These are phyloP conservation scores for Cryptoleucopteryx plumbea DNA, from an alignment of 2,113 vertebrate genomes.

Conservation along the genomic window DNA sequence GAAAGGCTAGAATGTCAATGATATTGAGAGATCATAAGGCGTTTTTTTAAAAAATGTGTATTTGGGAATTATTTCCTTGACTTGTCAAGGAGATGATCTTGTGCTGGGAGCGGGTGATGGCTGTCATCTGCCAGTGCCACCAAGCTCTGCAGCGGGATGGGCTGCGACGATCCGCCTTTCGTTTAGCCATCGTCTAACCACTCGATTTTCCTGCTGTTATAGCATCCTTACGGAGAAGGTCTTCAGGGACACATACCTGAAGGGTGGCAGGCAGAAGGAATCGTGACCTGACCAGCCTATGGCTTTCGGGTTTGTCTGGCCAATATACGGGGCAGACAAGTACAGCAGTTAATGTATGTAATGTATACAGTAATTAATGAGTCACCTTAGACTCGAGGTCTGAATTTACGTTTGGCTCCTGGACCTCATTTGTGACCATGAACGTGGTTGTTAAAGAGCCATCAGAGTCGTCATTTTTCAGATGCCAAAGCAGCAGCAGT, in stretches of 20 bases:
- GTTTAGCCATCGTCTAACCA: rapidly evolving
- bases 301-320: background rate
- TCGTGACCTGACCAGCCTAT: background rate
- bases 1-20: background rate
- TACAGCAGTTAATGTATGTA: background rate
- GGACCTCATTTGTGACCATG: background rate
- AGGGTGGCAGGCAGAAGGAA: background rate
- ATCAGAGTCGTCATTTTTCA: background rate
- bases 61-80: background rate
- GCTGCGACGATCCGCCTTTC: rapidly evolving
- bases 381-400: background rate
- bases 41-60: background rate
- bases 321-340: background rate
- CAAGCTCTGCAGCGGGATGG: rapidly evolving
- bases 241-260: rapidly evolving
- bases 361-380: background rate
- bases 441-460: background rate
- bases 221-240: no score
- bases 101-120: background rate
- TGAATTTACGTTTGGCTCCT: background rate
- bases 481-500: background rate
- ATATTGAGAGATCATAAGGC: background rate
- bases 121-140: background rate
- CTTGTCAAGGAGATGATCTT: background rate
- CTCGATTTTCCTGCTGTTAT: background rate